These are phyloP conservation scores for Polydrusus cervinus DNA, from an alignment of 2,888 invertebrate genomes.

Conservation along the genomic window DNA sequence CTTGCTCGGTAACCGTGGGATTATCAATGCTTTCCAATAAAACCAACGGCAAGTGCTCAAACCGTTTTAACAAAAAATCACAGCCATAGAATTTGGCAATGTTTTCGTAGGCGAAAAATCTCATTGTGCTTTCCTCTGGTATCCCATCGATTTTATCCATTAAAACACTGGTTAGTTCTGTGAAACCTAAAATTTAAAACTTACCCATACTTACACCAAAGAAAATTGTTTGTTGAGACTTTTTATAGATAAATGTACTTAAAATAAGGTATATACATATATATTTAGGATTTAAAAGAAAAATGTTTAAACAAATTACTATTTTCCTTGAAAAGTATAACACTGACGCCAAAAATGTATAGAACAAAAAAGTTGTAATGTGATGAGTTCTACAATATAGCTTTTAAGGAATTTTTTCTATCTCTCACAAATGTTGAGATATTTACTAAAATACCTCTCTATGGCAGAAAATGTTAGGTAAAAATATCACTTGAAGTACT, in stretches of 20 bases:
- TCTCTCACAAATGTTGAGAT: too few species aligned
- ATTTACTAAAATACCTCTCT: too few species aligned
- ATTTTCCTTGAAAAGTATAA: too few species aligned
- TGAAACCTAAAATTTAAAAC: conserved; percentile 51
- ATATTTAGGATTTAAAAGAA: too few species aligned
- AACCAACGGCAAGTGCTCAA: conserved; percentile 54
- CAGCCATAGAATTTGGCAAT: conserved; percentile 56
- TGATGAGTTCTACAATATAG: too few species aligned
- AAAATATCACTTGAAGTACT: background rate
- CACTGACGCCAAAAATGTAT: too few species aligned
- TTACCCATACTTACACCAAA: background rate
- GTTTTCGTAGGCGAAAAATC: conserved; percentile 58
- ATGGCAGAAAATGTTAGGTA: too few species aligned
- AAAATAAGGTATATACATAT: too few species aligned
- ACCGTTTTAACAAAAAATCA: conserved; percentile 56
- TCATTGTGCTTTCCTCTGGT: conserved; percentile 52
- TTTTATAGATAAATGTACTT: too few species aligned
- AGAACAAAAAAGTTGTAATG: too few species aligned
- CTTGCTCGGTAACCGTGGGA: conserved; percentile 56
- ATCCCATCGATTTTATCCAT: conserved; percentile 57
- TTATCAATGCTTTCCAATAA: conserved; percentile 55
- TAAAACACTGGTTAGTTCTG: conserved; percentile 55
- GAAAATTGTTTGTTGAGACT: background rate
- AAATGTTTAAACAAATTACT: too few species aligned
- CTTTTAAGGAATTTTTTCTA: too few species aligned